Evolutionary conservation across 2,888 invertebrate genomes (phyloP).

Genomic region (Tuta absoluta): DNA sequence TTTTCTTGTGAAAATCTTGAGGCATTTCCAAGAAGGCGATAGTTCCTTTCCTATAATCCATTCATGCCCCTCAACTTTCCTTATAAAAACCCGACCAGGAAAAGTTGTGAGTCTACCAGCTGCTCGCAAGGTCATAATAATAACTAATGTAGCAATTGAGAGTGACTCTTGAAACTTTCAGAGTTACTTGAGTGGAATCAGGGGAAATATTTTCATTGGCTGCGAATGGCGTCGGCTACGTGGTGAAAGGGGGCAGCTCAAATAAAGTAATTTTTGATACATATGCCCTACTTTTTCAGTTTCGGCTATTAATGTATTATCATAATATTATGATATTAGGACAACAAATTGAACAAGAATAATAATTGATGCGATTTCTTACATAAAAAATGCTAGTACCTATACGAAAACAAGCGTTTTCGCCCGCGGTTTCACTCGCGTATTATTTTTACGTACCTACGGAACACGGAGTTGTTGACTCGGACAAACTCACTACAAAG

Average conservation of each 20-base stretch:
- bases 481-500: too few species aligned
- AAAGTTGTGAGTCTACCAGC: conserved; percentile 10
- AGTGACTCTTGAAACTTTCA: conserved; percentile 45
- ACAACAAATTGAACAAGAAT: too few species aligned
- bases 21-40: neutral
- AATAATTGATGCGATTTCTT: too few species aligned
- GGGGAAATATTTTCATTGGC: conserved; percentile 41
- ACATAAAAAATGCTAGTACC: too few species aligned
- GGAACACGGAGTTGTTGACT: too few species aligned
- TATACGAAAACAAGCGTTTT: too few species aligned
- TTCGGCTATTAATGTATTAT: too few species aligned
- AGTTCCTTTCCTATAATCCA: neutral
- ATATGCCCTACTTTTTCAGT: neutral
- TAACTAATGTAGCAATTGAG: conserved; percentile 35
- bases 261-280: neutral
- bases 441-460: too few species aligned
- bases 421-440: too few species aligned
- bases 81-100: neutral
- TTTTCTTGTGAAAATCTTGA: neutral
- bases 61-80: neutral
- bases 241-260: conserved; percentile 35
- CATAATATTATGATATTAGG: too few species aligned
- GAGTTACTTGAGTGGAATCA: conserved; percentile 33
- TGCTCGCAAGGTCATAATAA: conserved; percentile 21
- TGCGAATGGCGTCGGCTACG: conserved; percentile 31